Base-by-base conservation (phyloP, 1,140 invertebrate genomes). In the Bradynema listronoti region DNA sequence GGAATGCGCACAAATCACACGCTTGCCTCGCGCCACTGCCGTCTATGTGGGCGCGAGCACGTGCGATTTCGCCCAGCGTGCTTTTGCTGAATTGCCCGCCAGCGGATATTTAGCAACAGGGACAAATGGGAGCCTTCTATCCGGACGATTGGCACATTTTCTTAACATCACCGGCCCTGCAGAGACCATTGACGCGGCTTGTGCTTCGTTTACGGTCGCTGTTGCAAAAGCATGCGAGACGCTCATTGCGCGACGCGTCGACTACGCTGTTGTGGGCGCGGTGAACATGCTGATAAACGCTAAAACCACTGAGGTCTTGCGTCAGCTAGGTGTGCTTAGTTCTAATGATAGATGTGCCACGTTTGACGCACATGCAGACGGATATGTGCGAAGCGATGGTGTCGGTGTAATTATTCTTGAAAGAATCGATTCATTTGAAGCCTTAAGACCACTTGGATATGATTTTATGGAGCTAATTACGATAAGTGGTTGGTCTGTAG, bases 161-260 rank as follows among this genome's bases (percentile, higher is more conserved):
- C 52, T 76, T 16, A 55, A 65, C 33, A 14, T 66, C n/a, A n/a
- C 53, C 25, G 86, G 91, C 5, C 92, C 92, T 1, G 91, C 89
- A 79, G 90, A 87, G 77, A 85, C 88, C 2, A 78, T 94, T 3
- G 91, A 96, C 79, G 93, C 91, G 5, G 92, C 91, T 0, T 97
- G 92, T 79, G 93, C 90, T 0, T 93, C 90, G 61, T 88, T 88
- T 53, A 78, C 92, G 72, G 85, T 87, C 71, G 91, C 89, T 2
- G 78, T 96, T 70, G 19, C 59, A 66, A 86, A 90, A 69, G 92
- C 91, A 11, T 82, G 88, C 11, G 77, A 80, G 2, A 86, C 87
- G 19, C 90, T 97, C 33, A 81, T 85, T 34, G 80, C 81, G 16
- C 89, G 89, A 1, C 84, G 87, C 66, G 91, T 89, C 79, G 90